Evolutionary conservation across 2,797 vertebrate species (phyloP), one percentile per base, ranked within the genome.

Genomic region (Malurus splendens): DNA sequence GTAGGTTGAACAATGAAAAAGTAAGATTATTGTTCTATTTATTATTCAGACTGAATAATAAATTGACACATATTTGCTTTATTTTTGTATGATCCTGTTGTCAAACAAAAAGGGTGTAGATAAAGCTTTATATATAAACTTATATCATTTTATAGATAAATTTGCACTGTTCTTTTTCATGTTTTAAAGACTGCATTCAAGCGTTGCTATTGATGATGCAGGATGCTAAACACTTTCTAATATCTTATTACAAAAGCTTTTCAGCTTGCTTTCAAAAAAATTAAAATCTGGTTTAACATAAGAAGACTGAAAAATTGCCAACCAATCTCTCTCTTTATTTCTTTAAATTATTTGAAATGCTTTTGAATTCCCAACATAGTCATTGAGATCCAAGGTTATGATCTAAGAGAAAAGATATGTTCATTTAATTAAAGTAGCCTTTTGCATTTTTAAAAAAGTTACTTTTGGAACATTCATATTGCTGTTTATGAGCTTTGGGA

Each of bases 401-500:
- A 94, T 90, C 85, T 90, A 94, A 90, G 66, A 62, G 64, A 87
- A 93, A 93, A 83, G 55, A 79, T 93, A 93, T 92, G 85, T 89
- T 90, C 73, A n/a, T 90, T 92, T 94, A 94, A 94, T 94, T 95
- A 94, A 94, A 95, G n/a, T 54, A 76, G 67, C 41, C 20, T 81
- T 89, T 78, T 78, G 56, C 36, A 2, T 61, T 87, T 25, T 2
- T 0, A 0, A 19, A 74, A 86, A 79, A 67, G 38, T 60, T 81
- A 62, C 62, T 90, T 93, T 83, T 36, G 59, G 87, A 93, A 50
- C 33, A 27, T 83, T 93, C 70, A 65, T 86, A 86, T 86, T 5
- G 12, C 77, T 23, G 7, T 92, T 94, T 94, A 94, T 92, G 89
- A 94, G 92, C 71, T 94, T 56, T 86, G 91, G 82, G 89, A 94